phyloP scores from a whole-genome alignment of 2,113 vertebrate genomes.

The Caretta caretta region DNA sequence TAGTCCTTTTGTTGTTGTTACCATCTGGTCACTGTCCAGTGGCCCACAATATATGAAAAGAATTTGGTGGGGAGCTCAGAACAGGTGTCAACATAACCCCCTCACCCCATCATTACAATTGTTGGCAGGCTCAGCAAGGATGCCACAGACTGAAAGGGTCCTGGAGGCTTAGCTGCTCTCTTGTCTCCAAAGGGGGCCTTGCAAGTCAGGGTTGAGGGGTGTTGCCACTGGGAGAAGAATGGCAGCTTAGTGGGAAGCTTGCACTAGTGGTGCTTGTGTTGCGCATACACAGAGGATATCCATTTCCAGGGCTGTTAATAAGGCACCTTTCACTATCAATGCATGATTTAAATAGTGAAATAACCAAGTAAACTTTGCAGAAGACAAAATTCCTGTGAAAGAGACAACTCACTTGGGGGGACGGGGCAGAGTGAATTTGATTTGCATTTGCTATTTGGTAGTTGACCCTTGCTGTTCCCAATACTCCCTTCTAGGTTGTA shows the following conservation, averaged over 20 bases:
- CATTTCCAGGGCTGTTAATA: background rate
- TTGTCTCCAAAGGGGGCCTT: background rate
- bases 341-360: background rate
- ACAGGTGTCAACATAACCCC: fast-evolving
- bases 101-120: background rate
- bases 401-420: fast-evolving
- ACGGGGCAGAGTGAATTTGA: background rate
- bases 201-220: background rate
- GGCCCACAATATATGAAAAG: fast-evolving
- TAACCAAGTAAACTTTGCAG: background rate
- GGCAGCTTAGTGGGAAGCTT: background rate
- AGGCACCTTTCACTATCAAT: background rate
- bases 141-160: background rate
- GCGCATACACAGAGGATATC: background rate
- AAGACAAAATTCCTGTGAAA: background rate
- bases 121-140: fast-evolving
- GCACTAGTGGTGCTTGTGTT: background rate
- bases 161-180: background rate
- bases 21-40: background rate
- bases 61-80: background rate
- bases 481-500: background rate
- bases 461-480: fast-evolving
- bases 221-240: background rate
- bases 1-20: background rate
- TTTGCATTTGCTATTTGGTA: background rate